Percentiles rank a stretch among this genome's conserved stretches.
Conservation (phyloP, 2,113 vertebrate species). For the Struthidea cinerea region DNA sequence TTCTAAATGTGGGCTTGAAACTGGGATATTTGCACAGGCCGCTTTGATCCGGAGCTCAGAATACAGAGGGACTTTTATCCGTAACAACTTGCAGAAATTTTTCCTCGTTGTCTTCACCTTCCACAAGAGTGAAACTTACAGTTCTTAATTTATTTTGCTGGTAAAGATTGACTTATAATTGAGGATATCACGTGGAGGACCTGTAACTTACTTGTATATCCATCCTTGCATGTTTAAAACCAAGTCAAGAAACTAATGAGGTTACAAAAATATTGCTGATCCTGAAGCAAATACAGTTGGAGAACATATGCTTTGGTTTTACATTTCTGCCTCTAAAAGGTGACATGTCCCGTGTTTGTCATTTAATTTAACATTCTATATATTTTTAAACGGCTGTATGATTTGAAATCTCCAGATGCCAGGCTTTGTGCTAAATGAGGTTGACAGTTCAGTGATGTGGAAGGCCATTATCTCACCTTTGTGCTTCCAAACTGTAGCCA, state of each 20-base stretch:
- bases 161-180: background rate
- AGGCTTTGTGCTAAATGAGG: conserved; percentile 74
- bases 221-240: conserved; percentile 16
- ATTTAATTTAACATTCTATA: conserved; percentile 72
- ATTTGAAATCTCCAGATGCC: conserved; percentile 71
- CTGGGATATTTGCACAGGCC: fast-evolving
- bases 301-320: conserved; percentile 46
- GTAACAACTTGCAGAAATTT: background rate
- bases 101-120: background rate
- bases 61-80: background rate
- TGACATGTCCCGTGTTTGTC: conserved; percentile 68
- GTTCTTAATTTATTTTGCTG: background rate
- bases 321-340: conserved; percentile 61
- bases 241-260: conserved; percentile 6
- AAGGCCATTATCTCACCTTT: conserved; percentile 89
- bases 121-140: background rate
- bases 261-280: conserved; percentile 52
- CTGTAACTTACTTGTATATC: background rate
- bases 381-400: conserved; percentile 72
- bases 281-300: conserved; percentile 8
- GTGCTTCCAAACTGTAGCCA: conserved; percentile 78
- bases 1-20: background rate
- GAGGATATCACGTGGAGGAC: background rate
- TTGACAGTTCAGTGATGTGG: conserved; percentile 82
- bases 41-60: background rate